Base-by-base conservation (phyloP, 2,113 vertebrate species). In the Tragelaphus strepsiceros region DNA sequence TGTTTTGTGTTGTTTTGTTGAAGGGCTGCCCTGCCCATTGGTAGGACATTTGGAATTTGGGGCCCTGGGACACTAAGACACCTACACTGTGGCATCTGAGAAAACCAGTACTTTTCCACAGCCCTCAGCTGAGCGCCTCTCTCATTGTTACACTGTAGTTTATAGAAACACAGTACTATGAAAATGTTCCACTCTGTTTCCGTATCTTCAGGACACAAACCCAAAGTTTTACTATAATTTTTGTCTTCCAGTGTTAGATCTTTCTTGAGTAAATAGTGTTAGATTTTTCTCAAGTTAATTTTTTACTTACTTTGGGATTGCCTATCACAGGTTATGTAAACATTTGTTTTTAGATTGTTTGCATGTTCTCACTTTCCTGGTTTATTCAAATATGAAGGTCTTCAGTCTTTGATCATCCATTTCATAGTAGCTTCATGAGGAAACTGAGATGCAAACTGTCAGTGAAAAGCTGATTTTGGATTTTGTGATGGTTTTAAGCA, bases 231-330 rank as follows among this genome's bases (percentile, higher is more conserved):
- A n/a, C 56, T 49, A 0, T 77, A 51, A 78, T 67, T 64, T 90
- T 90, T 90, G 26, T 61, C 9, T 56, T 35, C 30, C 1, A 62
- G 6, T 80, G 46, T 90, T 95, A 30, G 10, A 30, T 83, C 59
- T 93, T 92, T 78, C 54, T 95, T 5, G 59, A 46, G 53, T 67
- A 89, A 90, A n/a, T 93, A 91, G 86, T 88, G 35, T 87, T 95
- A 24, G 12, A 24, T 78, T 81, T 93, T 92, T 82, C 51, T 97
- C 8, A 82, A 30, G 53, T 67, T 85, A 93, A 30, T 86, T 84
- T 80, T 94, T 98, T 28, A 35, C 43, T 24, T 77, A 14, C 54
- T 92, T 92, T 46, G n/a, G 22, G 53, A 84, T 11, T 94, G 39
- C 28, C 17, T 39, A 26, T 64, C 32, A 71, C 10, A 58, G 32